A percentile compares a stretch with the other conserved stretches of the same genome.
Conservation (phyloP, 2,888 invertebrate species). For the Scaptomyza cyrtandrae region DNA sequence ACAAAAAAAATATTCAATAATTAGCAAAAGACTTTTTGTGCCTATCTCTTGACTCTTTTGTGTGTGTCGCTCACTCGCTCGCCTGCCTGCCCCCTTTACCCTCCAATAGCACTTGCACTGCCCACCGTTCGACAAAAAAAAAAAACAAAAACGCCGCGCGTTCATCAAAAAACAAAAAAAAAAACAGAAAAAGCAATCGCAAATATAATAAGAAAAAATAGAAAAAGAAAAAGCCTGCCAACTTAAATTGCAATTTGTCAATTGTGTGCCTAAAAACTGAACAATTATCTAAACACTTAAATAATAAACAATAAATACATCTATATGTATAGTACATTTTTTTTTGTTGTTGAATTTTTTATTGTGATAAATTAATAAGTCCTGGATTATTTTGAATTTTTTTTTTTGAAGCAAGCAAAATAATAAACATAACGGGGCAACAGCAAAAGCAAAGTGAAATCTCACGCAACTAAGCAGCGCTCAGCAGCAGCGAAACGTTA, state of each 20-base stretch:
- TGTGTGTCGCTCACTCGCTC: conserved; percentile 23
- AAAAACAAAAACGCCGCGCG: too few species aligned
- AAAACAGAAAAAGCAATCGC: not conserved
- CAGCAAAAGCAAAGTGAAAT: conserved; percentile 70
- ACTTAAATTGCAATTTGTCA: conserved; percentile 40
- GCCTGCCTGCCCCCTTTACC: not conserved
- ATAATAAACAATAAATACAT: conserved; percentile 9
- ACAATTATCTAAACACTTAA: conserved; percentile 16
- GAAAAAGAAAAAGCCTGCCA: conserved; percentile 30
- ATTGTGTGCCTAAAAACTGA: conserved; percentile 59
- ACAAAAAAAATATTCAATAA: conserved; percentile 29
- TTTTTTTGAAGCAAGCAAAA: conserved; percentile 22
- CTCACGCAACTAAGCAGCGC: conserved; percentile 55
- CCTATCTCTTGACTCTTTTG: conserved; percentile 16
- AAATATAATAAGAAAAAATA: not conserved
- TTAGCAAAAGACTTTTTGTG: conserved; percentile 42
- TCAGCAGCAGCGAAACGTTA: conserved; percentile 35
- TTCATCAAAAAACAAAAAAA: conserved; percentile 10
- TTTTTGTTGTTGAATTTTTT: conserved; percentile 14
- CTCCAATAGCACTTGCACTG: conserved; percentile 43
- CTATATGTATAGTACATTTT: not conserved
- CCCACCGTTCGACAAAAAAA: conserved; percentile 42
- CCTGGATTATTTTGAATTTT: conserved; percentile 82
- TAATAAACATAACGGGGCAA: conserved; percentile 41
- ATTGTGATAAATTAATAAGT: conserved; percentile 77